Percentiles rank a stretch among this genome's conserved stretches.
phyloP scores from a whole-genome alignment of 2,888 invertebrate genomes.

The Cenopis cana region DNA sequence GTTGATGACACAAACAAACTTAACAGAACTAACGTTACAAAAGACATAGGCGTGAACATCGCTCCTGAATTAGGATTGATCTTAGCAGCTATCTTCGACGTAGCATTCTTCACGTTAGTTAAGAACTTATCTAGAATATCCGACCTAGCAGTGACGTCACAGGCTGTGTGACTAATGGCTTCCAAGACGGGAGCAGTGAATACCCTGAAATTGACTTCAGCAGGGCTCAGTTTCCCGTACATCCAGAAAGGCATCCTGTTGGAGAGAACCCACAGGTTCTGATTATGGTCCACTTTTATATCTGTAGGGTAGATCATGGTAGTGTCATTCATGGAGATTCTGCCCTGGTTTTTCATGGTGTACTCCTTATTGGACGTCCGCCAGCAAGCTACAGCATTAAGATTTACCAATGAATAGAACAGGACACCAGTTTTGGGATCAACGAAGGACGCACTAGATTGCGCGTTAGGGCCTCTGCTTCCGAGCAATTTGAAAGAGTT shows the following conservation, averaged over 20 bases:
- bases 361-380: conserved; percentile 88
- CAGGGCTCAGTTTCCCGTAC: conserved; percentile 86
- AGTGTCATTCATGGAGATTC: conserved; percentile 88
- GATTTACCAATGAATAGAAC: conserved; percentile 90
- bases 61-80: conserved; percentile 61
- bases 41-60: conserved; percentile 54
- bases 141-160: conserved; percentile 86
- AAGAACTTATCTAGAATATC: conserved; percentile 84
- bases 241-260: conserved; percentile 90
- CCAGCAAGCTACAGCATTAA: conserved; percentile 93
- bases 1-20: conserved; percentile 54
- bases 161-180: conserved; percentile 89
- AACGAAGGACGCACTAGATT: conserved; percentile 90
- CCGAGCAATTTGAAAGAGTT: conserved; percentile 88
- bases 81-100: conserved; percentile 63
- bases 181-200: conserved; percentile 88
- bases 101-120: conserved; percentile 79
- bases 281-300: conserved; percentile 89
- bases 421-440: conserved; percentile 89
- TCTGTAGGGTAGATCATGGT: conserved; percentile 92
- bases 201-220: conserved; percentile 89
- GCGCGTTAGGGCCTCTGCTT: conserved; percentile 88
- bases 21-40: conserved; percentile 54
- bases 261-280: conserved; percentile 90
- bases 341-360: conserved; percentile 88